Conservation (phyloP, 2,797 vertebrate genomes). For the Sebastes baramenuke region DNA sequence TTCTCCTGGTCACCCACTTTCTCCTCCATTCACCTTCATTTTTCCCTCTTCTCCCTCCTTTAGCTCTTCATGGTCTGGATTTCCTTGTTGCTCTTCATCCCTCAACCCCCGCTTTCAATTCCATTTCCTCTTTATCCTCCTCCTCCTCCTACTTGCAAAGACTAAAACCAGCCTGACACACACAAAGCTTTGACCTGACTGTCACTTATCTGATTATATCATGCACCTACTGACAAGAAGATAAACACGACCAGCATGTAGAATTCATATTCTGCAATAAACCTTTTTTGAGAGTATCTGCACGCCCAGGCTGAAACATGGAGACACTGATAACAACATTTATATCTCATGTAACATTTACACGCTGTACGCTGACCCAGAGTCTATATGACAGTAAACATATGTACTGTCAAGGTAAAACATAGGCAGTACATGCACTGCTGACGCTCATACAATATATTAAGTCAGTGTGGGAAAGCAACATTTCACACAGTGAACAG, state of each 20-base stretch:
- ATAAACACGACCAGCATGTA: constrained; percentile 20
- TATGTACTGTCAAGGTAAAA: constrained; percentile 24
- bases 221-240: neutral
- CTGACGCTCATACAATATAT: constrained; percentile 6
- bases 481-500: neutral
- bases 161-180: neutral
- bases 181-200: neutral
- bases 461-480: neutral
- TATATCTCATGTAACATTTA: neutral
- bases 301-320: neutral
- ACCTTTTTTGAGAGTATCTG: constrained; percentile 15
- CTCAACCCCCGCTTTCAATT: neutral
- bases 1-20: neutral
- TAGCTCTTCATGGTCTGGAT: neutral
- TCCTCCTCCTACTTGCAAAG: neutral
- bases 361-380: neutral
- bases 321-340: constrained; percentile 16
- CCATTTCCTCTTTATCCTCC: neutral
- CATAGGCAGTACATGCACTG: neutral
- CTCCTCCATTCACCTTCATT: neutral
- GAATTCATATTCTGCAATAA: constrained; percentile 29
- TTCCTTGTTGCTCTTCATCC: neutral
- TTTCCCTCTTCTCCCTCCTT: neutral
- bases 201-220: constrained; percentile 27
- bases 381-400: constrained; percentile 27